Evolutionary conservation across 2,888 invertebrate species (phyloP).

Genomic region (Sturmia bella): DNA sequence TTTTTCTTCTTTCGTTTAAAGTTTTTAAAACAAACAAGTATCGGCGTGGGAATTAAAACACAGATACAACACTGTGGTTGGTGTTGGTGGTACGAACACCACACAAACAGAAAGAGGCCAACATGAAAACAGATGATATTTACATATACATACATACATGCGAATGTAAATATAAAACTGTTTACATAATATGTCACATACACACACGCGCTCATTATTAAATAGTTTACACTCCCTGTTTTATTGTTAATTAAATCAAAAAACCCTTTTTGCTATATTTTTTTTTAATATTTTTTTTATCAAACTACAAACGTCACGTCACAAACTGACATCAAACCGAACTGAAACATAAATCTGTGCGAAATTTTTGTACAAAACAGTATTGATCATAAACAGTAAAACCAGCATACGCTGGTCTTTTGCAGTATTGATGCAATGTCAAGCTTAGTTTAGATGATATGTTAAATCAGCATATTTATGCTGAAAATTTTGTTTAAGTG

Average conservation of each 20-base stretch:
- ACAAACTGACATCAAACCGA: conserved; percentile 55
- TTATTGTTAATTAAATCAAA: conserved; percentile 48
- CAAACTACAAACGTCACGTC: conserved; percentile 50
- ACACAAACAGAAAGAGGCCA: conserved; percentile 19
- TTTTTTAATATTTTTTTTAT: conserved; percentile 34
- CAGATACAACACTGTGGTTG: conserved; percentile 28
- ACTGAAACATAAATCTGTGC: conserved; percentile 7
- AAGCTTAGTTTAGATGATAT: too few species aligned
- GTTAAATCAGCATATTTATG: too few species aligned
- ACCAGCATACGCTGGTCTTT: neutral
- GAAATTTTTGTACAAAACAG: conserved; percentile 26
- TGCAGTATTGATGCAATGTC: neutral
- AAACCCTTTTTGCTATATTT: conserved; percentile 33
- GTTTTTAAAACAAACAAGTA: conserved; percentile 60
- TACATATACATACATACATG: neutral
- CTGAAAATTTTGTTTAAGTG: too few species aligned
- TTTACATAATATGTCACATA: conserved; percentile 49
- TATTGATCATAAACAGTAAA: neutral
- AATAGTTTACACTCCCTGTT: conserved; percentile 12
- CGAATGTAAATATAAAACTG: conserved; percentile 44
- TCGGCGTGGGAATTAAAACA: conserved; percentile 68
- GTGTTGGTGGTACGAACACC: conserved; percentile 14
- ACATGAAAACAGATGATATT: conserved; percentile 59
- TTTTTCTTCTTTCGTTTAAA: conserved; percentile 25
- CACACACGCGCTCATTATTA: neutral